Conservation (phyloP, 2,113 vertebrate genomes). For the Ceuthmochares aereus region DNA sequence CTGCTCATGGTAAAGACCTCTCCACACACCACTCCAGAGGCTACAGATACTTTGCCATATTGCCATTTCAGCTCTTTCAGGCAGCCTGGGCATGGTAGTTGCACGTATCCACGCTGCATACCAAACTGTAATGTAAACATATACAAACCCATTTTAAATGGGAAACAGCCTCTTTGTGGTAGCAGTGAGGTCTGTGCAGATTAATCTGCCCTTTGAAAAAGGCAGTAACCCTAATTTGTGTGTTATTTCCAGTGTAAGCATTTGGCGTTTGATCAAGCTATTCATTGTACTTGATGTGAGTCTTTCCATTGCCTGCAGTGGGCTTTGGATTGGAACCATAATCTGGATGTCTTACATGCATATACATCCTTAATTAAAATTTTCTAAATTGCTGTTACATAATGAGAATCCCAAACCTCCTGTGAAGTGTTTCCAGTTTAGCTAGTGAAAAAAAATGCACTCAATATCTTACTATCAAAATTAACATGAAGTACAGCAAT, state of each 20-base stretch:
- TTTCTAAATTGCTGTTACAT: constrained; percentile 47
- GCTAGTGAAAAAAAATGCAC: neutral
- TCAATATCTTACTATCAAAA: neutral
- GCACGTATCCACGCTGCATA: neutral
- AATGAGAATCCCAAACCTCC: constrained; percentile 42
- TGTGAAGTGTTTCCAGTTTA: constrained; percentile 36
- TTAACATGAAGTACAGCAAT: neutral
- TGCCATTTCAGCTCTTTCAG: neutral
- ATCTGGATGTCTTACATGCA: neutral
- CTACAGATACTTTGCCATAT: neutral
- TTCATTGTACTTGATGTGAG: neutral
- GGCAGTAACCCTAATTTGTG: neutral
- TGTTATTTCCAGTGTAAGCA: constrained; percentile 30
- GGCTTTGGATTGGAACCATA: constrained; percentile 45
- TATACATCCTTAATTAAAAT: constrained; percentile 39
- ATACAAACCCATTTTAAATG: neutral
- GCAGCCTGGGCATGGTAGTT: neutral
- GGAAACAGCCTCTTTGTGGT: neutral
- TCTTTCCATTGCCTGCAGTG: constrained; percentile 34
- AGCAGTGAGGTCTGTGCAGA: neutral
- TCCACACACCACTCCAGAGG: neutral
- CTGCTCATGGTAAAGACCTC: neutral
- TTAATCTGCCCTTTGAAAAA: constrained; percentile 22
- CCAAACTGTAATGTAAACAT: constrained; percentile 18
- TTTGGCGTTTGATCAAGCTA: constrained; percentile 33